Percentiles rank a stretch among this genome's conserved stretches.
Conservation (phyloP, 2,113 vertebrate genomes). For the Panthera uncia region DNA sequence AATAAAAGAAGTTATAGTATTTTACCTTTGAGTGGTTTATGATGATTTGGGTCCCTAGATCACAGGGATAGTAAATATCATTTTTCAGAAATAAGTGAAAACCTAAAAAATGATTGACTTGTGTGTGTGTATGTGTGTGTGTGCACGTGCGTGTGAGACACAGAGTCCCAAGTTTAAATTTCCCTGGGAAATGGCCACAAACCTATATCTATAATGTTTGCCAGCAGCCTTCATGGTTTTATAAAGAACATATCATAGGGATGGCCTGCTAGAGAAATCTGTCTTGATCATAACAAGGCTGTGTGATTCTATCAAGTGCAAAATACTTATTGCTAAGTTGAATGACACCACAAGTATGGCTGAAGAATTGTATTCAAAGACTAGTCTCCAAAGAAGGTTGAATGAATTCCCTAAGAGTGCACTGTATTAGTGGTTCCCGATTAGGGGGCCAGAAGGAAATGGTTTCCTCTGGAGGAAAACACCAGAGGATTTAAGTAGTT, state of each 20-base stretch:
- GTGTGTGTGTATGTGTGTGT: not conserved
- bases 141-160: not conserved
- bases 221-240: not conserved
- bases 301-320: not conserved
- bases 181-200: not conserved
- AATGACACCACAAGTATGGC: not conserved
- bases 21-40: not conserved
- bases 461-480: slow-evolving; percentile 8
- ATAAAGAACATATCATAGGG: not conserved
- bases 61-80: not conserved
- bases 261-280: not conserved
- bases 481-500: not conserved
- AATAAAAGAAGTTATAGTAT: not conserved
- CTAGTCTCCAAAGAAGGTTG: not conserved
- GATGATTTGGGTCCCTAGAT: not conserved
- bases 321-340: not conserved
- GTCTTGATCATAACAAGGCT: not conserved
- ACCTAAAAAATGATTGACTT: not conserved
- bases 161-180: not conserved
- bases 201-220: not conserved
- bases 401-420: not conserved
- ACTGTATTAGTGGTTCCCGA: not conserved
- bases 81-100: not conserved
- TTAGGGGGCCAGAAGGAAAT: not conserved
- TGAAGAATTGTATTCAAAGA: not conserved